Evolutionary conservation across 2,797 vertebrate genomes (phyloP).

Genomic region (Ciconia nigra): DNA sequence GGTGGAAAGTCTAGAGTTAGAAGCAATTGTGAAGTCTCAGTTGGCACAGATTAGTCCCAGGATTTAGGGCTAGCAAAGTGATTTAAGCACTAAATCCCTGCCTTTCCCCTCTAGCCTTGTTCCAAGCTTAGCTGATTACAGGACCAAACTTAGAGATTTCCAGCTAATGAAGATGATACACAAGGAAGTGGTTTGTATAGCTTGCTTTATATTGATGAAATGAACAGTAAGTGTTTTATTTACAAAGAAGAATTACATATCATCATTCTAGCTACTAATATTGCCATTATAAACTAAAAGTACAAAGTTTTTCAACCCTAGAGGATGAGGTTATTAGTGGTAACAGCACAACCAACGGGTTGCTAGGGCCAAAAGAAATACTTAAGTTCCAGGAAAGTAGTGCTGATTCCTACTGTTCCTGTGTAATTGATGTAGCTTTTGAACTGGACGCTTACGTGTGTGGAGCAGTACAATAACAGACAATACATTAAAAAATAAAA

Average conservation of each 20-base stretch:
- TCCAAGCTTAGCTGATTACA: conserved; percentile 33
- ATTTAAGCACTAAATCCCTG: conserved; percentile 55
- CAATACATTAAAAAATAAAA: neutral
- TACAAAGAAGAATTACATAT: neutral
- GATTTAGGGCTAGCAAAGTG: conserved; percentile 51
- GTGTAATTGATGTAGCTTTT: neutral
- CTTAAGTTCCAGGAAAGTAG: neutral
- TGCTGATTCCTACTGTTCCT: neutral
- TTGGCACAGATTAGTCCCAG: conserved; percentile 38
- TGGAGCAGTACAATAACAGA: neutral
- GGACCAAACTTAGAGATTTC: conserved; percentile 39
- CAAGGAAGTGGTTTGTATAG: neutral
- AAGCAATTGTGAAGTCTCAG: neutral
- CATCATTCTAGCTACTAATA: neutral
- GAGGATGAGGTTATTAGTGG: neutral
- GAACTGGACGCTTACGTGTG: neutral
- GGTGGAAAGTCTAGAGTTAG: neutral
- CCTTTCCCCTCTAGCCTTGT: conserved; percentile 44
- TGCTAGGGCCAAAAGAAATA: neutral
- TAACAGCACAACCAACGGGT: neutral
- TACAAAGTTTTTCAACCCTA: neutral
- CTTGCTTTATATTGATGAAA: neutral
- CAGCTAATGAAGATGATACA: conserved; percentile 8
- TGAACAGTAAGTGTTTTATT: neutral
- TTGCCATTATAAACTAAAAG: neutral